Conservation (phyloP, 2,113 vertebrate species). For the Dromaius novaehollandiae region DNA sequence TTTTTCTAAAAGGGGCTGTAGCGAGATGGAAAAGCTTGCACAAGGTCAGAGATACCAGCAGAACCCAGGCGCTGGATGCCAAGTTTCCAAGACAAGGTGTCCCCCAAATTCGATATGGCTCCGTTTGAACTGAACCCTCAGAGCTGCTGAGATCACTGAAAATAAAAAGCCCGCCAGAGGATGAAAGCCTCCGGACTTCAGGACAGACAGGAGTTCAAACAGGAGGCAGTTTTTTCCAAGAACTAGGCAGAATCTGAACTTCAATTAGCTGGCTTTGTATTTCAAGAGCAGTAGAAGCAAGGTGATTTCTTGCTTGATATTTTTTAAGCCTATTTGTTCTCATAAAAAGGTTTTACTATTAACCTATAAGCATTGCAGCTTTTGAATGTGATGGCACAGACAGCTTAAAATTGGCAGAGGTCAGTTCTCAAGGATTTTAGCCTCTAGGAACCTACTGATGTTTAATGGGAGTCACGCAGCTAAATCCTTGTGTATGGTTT, state of each 20-base stretch:
- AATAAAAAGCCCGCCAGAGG: neutral
- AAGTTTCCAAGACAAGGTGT: neutral
- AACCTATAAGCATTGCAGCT: neutral
- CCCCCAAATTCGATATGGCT: neutral
- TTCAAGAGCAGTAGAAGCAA: neutral
- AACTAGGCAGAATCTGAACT: neutral
- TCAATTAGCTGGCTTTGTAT: neutral
- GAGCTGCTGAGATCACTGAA: neutral
- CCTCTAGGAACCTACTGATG: neutral
- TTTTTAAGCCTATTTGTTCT: constrained; percentile 28
- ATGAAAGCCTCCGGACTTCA: neutral
- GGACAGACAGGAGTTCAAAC: neutral
- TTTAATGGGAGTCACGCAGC: constrained; percentile 17
- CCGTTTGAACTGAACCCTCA: neutral
- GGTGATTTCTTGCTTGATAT: neutral
- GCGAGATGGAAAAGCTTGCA: neutral
- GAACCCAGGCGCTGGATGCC: accelerated
- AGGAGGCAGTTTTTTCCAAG: neutral
- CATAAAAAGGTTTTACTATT: neutral
- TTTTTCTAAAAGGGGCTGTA: neutral
- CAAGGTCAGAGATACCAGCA: neutral
- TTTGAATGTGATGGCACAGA: constrained; percentile 6
- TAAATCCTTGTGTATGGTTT: neutral
- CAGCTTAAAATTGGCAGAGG: neutral
- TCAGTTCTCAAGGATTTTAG: constrained; percentile 46